phyloP scores from a whole-genome alignment of 64 coral and sea anemone species.

The Dendronephthya gigantea region DNA sequence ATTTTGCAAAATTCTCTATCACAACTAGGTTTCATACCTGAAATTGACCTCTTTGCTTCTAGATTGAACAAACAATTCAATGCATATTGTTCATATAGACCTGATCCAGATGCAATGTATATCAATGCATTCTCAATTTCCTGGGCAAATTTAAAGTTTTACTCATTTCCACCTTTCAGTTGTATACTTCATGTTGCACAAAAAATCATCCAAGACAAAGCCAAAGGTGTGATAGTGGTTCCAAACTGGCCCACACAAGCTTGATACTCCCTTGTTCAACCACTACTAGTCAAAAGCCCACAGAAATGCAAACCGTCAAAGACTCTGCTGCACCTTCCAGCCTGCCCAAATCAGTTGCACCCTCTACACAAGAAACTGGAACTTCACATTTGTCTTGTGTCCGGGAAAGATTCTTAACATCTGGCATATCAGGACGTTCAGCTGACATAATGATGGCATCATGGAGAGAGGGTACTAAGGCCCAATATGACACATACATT shows the following conservation, averaged over 20 bases:
- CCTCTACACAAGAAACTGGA: slow-evolving; percentile 10
- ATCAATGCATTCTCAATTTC: slow-evolving; percentile 11
- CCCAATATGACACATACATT: neutral
- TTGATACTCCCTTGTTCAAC: neutral
- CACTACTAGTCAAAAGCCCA: neutral
- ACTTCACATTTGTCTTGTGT: neutral
- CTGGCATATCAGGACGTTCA: neutral
- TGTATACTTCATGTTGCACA: neutral
- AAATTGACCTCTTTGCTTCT: neutral
- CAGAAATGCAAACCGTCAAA: neutral
- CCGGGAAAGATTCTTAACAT: neutral
- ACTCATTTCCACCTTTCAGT: slow-evolving; percentile 23
- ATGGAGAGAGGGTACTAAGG: neutral
- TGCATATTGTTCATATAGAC: slow-evolving; percentile 7
- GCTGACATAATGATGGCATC: neutral
- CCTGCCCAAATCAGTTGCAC: neutral
- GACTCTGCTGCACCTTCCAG: neutral
- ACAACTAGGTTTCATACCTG: neutral
- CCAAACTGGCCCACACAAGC: slow-evolving; percentile 9
- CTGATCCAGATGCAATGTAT: neutral
- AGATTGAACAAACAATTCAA: neutral
- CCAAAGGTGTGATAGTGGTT: neutral
- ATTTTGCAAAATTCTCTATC: neutral
- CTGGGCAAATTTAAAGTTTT: neutral
- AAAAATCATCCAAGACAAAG: slow-evolving; percentile 20